A percentile compares a stretch with the other conserved stretches of the same genome.
phyloP scores from a whole-genome alignment of 2,888 invertebrate species.

The Clepsis dumicolana region DNA sequence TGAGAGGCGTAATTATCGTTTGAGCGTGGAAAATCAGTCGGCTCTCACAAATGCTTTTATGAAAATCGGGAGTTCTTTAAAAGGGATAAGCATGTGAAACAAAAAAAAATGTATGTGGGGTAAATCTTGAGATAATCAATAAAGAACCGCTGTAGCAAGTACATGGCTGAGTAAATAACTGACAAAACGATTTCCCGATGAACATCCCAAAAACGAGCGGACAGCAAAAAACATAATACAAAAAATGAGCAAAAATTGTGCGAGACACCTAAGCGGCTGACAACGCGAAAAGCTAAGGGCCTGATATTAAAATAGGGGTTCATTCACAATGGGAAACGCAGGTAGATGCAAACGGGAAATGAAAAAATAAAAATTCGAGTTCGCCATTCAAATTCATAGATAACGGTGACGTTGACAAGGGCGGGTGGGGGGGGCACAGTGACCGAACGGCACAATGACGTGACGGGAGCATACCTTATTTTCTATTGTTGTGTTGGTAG shows the following conservation, averaged over 20 bases:
- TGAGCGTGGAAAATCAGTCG: background rate
- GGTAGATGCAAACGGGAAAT: constrained; percentile 71
- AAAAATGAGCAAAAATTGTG: constrained; percentile 29
- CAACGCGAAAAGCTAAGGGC: constrained; percentile 59
- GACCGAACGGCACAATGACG: constrained; percentile 49
- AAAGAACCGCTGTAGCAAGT: no score
- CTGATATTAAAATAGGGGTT: constrained; percentile 70
- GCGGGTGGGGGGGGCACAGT: constrained; percentile 52
- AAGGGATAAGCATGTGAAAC: no score
- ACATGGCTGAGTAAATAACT: background rate
- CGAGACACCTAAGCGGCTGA: constrained; percentile 53
- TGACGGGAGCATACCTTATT: constrained; percentile 46
- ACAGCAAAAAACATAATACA: background rate
- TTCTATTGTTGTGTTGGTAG: constrained; percentile 35
- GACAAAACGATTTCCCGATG: constrained; percentile 5
- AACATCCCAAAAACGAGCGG: constrained; percentile 6
- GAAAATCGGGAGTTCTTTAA: no score
- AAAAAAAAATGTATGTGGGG: no score
- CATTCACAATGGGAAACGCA: constrained; percentile 63
- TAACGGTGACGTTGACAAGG: constrained; percentile 54
- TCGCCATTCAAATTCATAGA: constrained; percentile 67
- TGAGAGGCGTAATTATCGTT: constrained; percentile 9
- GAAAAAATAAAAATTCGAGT: constrained; percentile 76
- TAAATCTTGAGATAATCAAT: no score
- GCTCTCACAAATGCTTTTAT: no score